phyloP scores from a whole-genome alignment of 1,140 invertebrate genomes.

The Bradysia coprophila region DNA sequence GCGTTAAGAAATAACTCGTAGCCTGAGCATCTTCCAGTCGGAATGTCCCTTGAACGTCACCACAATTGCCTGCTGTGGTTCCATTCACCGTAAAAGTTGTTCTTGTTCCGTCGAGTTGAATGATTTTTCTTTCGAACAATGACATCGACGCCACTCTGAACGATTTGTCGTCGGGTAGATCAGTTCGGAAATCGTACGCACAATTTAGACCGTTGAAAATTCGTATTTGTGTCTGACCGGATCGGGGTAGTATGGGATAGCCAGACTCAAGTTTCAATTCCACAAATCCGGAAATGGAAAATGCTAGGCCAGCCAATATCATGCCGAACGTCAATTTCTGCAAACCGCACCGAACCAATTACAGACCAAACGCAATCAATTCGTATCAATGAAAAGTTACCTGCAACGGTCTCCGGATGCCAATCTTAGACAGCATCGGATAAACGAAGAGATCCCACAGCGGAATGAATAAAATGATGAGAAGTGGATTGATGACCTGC shows the following conservation, averaged over 20 bases:
- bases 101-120: slow-evolving; percentile 7
- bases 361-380: slow-evolving; percentile 26
- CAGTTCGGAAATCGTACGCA: slow-evolving; percentile 10
- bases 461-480: slow-evolving; percentile 62
- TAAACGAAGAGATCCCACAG: slow-evolving; percentile 57
- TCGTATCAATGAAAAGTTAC: slow-evolving; percentile 52
- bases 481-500: slow-evolving; percentile 59
- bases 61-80: no score
- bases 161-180: slow-evolving; percentile 1
- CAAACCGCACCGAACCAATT: slow-evolving; percentile 28
- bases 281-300: slow-evolving; percentile 71
- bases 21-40: no score
- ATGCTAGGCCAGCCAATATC: slow-evolving; percentile 61
- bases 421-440: slow-evolving; percentile 30
- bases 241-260: slow-evolving; percentile 39
- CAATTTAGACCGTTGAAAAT: slow-evolving; percentile 46
- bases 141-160: slow-evolving; percentile 13
- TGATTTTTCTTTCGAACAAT: slow-evolving; percentile 18
- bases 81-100: slow-evolving; percentile 16
- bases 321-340: slow-evolving; percentile 52
- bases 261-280: slow-evolving; percentile 61
- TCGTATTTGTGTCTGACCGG: slow-evolving; percentile 39
- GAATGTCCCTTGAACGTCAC: no score
- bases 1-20: slow-evolving; percentile 27
- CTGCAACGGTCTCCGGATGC: slow-evolving; percentile 27